phyloP scores from a whole-genome alignment of 2,888 invertebrate genomes.

The Altica lythri region DNA sequence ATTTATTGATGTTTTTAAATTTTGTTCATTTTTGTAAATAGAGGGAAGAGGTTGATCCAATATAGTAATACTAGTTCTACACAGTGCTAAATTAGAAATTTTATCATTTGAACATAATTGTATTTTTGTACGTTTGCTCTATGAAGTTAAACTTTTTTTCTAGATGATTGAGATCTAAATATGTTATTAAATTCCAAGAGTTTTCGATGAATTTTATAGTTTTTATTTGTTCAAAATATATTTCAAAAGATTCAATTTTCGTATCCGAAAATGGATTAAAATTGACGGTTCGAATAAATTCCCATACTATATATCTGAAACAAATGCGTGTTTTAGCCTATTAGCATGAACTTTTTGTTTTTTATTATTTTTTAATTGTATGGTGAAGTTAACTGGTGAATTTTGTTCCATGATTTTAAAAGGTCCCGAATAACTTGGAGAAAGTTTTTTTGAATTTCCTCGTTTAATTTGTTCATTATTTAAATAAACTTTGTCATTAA shows the following conservation, averaged over 20 bases:
- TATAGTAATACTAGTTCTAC: slow-evolving; percentile 12
- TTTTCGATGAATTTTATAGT: slow-evolving; percentile 18
- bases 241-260: slow-evolving; percentile 13
- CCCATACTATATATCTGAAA: background rate
- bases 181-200: slow-evolving; percentile 26
- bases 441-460: background rate
- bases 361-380: background rate
- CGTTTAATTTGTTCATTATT: background rate
- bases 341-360: background rate
- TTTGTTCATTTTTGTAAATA: slow-evolving; percentile 5
- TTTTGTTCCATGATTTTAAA: background rate
- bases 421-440: background rate
- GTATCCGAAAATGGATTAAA: too few relatives aligned
- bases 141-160: slow-evolving; percentile 20
- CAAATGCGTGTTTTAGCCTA: background rate
- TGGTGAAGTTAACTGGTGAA: background rate
- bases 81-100: slow-evolving; percentile 5
- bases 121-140: slow-evolving; percentile 17
- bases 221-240: slow-evolving; percentile 25
- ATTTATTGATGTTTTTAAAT: slow-evolving; percentile 2
- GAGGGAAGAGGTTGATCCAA: slow-evolving; percentile 1
- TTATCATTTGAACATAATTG: slow-evolving; percentile 9
- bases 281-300: background rate
- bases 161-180: slow-evolving; percentile 18
- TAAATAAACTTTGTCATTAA: background rate